A percentile compares a stretch with the other conserved stretches of the same genome.
These are phyloP conservation scores for Diadema setosum DNA, from an alignment of 35 echinoderm and acorn worm species.

Conservation along the genomic window DNA sequence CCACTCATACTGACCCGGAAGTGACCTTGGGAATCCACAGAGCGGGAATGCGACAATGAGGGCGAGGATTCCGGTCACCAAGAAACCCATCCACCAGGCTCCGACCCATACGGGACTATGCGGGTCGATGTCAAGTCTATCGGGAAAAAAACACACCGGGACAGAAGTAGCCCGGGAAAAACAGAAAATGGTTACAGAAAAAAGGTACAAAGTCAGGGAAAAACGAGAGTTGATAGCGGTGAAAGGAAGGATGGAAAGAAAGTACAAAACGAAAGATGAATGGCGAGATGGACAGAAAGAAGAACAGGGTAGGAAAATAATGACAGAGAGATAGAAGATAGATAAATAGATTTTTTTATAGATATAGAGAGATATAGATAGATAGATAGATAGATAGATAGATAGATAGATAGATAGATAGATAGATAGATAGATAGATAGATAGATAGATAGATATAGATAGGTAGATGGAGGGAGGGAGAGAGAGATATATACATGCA, in stretches of 20 bases:
- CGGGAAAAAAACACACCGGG: background rate
- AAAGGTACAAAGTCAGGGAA: background rate
- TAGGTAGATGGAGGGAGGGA: no score
- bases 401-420: no score
- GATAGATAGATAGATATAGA: no score
- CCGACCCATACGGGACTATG: constrained; percentile 61
- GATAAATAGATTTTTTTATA: no score
- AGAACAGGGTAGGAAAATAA: no score
- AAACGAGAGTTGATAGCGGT: background rate
- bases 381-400: no score
- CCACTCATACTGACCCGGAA: constrained; percentile 69
- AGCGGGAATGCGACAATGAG: constrained; percentile 37
- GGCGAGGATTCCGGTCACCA: constrained; percentile 11
- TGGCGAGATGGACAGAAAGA: no score
- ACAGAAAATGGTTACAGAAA: background rate
- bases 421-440: no score
- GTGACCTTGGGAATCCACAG: constrained; percentile 25
- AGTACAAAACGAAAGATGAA: background rate
- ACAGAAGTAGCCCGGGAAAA: background rate
- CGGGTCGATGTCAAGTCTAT: background rate
- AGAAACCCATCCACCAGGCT: constrained; percentile 67
- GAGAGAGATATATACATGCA: no score
- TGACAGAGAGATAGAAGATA: background rate
- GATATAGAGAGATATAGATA: no score
- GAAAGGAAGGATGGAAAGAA: background rate